Conservation (phyloP, 1,140 invertebrate species). For the Magallana angulata region DNA sequence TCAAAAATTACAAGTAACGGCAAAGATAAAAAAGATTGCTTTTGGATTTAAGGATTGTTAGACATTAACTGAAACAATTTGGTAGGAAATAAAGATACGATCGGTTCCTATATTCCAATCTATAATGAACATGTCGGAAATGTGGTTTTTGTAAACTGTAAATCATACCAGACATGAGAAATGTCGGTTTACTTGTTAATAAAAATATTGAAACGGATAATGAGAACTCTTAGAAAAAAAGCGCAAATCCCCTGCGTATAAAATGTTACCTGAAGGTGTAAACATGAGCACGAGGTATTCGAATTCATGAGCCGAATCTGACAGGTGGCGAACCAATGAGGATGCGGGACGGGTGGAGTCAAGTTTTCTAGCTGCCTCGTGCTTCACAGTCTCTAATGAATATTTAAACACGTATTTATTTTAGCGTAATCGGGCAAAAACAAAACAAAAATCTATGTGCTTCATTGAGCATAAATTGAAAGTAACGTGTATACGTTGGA, state of each 20-base stretch:
- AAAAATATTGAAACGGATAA: too few species aligned
- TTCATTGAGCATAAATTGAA: constrained; percentile 35
- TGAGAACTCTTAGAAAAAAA: too few species aligned
- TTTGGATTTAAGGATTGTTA: background rate
- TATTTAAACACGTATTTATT: constrained; percentile 26
- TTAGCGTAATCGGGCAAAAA: constrained; percentile 20
- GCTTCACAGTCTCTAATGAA: background rate
- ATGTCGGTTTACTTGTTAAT: too few species aligned
- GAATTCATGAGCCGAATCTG: background rate
- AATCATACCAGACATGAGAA: too few species aligned
- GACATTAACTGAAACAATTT: background rate
- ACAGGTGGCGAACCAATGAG: constrained; percentile 11
- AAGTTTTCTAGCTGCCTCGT: constrained; percentile 2
- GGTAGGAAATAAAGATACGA: too few species aligned
- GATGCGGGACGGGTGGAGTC: background rate
- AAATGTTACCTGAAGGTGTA: constrained; percentile 12
- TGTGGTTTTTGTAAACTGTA: too few species aligned
- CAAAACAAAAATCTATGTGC: constrained; percentile 23
- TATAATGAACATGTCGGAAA: too few species aligned
- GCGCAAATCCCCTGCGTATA: too few species aligned
- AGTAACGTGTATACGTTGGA: constrained; percentile 13
- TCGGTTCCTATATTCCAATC: too few species aligned
- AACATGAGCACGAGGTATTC: constrained; percentile 8
- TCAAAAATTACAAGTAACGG: background rate
- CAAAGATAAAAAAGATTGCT: background rate